Conservation (phyloP, 2,113 vertebrate genomes). For the Tautogolabrus adspersus region DNA sequence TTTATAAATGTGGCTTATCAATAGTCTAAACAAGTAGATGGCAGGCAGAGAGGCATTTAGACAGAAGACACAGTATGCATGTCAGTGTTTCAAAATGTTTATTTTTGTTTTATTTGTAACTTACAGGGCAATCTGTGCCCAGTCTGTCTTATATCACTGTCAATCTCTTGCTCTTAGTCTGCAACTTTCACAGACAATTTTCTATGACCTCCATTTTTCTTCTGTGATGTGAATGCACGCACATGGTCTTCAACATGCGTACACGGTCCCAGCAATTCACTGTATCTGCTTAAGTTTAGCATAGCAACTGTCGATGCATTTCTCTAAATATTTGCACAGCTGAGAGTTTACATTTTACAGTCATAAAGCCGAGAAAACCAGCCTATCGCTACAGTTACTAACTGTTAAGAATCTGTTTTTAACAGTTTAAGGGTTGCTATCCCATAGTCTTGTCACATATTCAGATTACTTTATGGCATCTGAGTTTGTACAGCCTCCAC, state of each 20-base stretch:
- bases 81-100: conserved; percentile 12
- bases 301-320: conserved; percentile 30
- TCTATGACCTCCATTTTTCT: conserved; percentile 27
- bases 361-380: conserved; percentile 33
- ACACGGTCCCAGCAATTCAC: neutral
- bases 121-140: conserved; percentile 21
- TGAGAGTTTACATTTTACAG: conserved; percentile 64
- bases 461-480: conserved; percentile 70
- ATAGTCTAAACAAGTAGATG: conserved; percentile 23
- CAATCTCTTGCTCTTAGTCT: neutral
- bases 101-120: conserved; percentile 15
- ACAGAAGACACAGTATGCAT: conserved; percentile 13
- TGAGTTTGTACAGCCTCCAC: conserved; percentile 51
- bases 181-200: conserved; percentile 31
- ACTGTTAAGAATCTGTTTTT: conserved; percentile 45
- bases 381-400: conserved; percentile 43
- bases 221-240: conserved; percentile 1
- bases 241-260: neutral
- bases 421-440: conserved; percentile 33
- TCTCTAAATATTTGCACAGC: conserved; percentile 57
- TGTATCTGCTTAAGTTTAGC: neutral
- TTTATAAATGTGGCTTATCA: conserved; percentile 39
- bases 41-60: conserved; percentile 11
- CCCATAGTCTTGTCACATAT: conserved; percentile 47
- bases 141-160: conserved; percentile 33